A percentile compares a stretch with the other conserved stretches of the same genome.
Evolutionary conservation across 2,113 vertebrate species (phyloP).

Genomic region (Aphyosemion australe): DNA sequence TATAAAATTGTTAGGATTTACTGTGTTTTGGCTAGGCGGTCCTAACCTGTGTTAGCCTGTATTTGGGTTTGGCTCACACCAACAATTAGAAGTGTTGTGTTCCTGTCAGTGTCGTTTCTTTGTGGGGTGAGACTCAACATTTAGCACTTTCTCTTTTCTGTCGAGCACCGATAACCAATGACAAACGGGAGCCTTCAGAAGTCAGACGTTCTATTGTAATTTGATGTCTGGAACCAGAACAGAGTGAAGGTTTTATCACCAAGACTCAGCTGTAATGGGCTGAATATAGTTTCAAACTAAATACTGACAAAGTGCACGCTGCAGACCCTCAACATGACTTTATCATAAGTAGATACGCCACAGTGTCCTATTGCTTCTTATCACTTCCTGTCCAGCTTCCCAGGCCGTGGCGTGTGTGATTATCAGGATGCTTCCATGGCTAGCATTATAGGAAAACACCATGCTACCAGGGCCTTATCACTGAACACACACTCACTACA

Average conservation of each 20-base stretch:
- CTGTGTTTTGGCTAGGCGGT: not conserved
- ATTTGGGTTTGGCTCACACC: not conserved
- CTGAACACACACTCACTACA: conserved; percentile 55
- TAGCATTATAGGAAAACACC: conserved; percentile 46
- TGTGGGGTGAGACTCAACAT: not conserved
- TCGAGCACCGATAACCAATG: not conserved
- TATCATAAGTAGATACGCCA: conserved; percentile 31
- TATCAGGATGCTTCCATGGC: conserved; percentile 55
- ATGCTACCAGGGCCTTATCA: conserved; percentile 60
- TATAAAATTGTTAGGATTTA: too few relatives aligned
- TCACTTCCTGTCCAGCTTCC: conserved; percentile 63
- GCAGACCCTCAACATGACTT: conserved; percentile 18
- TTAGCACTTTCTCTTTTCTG: not conserved
- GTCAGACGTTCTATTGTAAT: not conserved
- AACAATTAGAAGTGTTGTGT: not conserved
- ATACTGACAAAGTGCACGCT: conserved; percentile 1
- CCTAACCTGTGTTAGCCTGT: not conserved
- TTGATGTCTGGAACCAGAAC: not conserved
- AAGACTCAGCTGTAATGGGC: not conserved
- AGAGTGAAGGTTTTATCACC: not conserved
- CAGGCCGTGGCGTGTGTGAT: conserved; percentile 28
- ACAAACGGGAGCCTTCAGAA: not conserved
- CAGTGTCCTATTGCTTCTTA: conserved; percentile 51
- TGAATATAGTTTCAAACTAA: conserved; percentile 1
- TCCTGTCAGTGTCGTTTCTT: not conserved